A percentile compares a stretch with the other conserved stretches of the same genome.
phyloP scores from a whole-genome alignment of 1,140 invertebrate species.

The Drosophila grimshawi region DNA sequence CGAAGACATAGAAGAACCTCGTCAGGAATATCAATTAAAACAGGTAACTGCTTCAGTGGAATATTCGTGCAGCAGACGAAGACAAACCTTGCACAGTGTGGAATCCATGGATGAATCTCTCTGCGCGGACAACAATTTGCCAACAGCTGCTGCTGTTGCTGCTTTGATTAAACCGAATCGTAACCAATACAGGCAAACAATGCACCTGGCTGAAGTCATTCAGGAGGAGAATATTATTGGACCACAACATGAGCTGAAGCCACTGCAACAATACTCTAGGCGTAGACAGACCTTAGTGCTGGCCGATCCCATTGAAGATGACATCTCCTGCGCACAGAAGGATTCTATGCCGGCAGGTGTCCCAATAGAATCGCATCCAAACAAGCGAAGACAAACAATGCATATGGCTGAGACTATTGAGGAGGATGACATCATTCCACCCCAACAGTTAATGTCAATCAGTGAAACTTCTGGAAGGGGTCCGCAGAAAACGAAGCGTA shows the following conservation, averaged over 20 bases:
- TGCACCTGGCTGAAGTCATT: neutral
- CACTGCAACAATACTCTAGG: neutral
- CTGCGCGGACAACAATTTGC: neutral
- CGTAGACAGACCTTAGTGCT: conserved; percentile 11
- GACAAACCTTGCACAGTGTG: conserved; percentile 26
- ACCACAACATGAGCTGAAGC: neutral
- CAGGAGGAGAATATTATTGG: neutral
- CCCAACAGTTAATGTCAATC: neutral
- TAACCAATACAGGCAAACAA: neutral
- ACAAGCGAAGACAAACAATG: neutral
- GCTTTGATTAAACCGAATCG: neutral
- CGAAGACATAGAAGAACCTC: conserved; percentile 27
- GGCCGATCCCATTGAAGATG: conserved; percentile 17
- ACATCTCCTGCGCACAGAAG: neutral
- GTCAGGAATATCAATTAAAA: conserved; percentile 10
- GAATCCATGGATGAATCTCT: conserved; percentile 25
- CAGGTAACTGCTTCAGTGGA: neutral
- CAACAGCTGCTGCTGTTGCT: neutral
- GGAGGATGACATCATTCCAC: neutral
- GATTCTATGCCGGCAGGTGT: neutral
- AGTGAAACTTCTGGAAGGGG: no score
- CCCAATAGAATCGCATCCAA: neutral
- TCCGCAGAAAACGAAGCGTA: neutral
- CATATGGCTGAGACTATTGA: conserved; percentile 4
- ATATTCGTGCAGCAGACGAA: neutral